phyloP scores from a whole-genome alignment of 2,113 vertebrate genomes.

The Siniperca knerii region DNA sequence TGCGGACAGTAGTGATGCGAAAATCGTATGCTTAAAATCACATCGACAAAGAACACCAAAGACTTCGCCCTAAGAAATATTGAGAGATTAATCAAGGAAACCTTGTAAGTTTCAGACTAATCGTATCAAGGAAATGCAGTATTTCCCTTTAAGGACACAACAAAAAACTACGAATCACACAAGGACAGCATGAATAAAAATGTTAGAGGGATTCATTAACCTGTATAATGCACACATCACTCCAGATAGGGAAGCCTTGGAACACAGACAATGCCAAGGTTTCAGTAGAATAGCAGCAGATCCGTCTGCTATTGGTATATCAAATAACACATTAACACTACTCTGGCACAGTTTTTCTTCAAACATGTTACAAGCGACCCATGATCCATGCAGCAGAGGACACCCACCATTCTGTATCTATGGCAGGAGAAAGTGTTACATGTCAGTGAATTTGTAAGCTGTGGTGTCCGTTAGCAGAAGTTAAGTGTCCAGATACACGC shows the following conservation, averaged over 20 bases:
- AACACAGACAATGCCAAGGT: background rate
- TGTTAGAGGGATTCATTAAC: background rate
- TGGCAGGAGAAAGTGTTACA: background rate
- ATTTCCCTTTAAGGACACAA: background rate
- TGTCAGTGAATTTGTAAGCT: slow-evolving; percentile 11
- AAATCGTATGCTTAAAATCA: too few species aligned
- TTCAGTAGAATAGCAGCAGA: background rate
- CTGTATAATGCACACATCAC: background rate
- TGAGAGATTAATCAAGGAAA: too few species aligned
- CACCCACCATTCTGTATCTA: too few species aligned
- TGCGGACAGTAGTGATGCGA: too few species aligned
- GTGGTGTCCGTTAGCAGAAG: slow-evolving; percentile 26
- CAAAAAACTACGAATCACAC: background rate
- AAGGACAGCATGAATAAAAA: background rate
- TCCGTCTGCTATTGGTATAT: background rate
- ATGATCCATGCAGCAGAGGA: background rate
- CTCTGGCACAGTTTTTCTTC: background rate
- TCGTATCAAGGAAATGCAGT: too few species aligned
- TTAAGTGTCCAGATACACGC: slow-evolving; percentile 59
- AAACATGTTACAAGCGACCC: background rate
- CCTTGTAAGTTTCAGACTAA: too few species aligned
- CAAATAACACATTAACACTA: background rate
- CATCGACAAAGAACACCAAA: too few species aligned
- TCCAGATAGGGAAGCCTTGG: background rate
- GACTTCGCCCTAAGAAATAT: too few species aligned